Conservation (phyloP, 2,113 vertebrate species). For the Pycnonotus jocosus region DNA sequence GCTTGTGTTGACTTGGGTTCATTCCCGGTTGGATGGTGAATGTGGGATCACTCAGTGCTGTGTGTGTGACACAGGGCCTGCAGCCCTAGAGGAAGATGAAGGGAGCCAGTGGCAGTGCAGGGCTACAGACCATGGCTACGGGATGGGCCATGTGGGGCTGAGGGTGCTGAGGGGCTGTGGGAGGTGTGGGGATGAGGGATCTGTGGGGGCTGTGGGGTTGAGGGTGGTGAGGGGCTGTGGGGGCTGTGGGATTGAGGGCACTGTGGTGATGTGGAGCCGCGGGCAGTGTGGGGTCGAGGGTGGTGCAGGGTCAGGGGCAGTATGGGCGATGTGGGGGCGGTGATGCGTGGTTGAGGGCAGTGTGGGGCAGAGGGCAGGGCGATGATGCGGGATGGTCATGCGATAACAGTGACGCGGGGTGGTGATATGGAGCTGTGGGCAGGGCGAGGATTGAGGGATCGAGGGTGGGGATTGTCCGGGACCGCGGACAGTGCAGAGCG, state of each 20-base stretch:
- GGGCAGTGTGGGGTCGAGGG: fast-evolving
- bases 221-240: no score
- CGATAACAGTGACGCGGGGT: fast-evolving
- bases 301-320: fast-evolving
- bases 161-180: fast-evolving
- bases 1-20: not conserved
- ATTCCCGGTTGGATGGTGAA: not conserved
- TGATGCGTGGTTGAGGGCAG: fast-evolving
- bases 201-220: fast-evolving
- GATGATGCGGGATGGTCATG: no score
- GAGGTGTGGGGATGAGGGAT: fast-evolving
- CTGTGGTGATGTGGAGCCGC: fast-evolving
- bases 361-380: not conserved
- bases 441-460: fast-evolving
- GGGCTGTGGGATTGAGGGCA: not conserved
- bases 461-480: not conserved
- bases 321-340: fast-evolving
- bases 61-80: not conserved
- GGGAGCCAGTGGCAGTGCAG: fast-evolving
- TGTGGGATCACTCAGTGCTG: not conserved
- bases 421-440: fast-evolving
- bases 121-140: fast-evolving
- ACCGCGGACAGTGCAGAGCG: fast-evolving
- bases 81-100: not conserved
- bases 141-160: fast-evolving